Evolutionary conservation across 2,888 invertebrate genomes (phyloP).

Genomic region (Patella ulyssiponensis): DNA sequence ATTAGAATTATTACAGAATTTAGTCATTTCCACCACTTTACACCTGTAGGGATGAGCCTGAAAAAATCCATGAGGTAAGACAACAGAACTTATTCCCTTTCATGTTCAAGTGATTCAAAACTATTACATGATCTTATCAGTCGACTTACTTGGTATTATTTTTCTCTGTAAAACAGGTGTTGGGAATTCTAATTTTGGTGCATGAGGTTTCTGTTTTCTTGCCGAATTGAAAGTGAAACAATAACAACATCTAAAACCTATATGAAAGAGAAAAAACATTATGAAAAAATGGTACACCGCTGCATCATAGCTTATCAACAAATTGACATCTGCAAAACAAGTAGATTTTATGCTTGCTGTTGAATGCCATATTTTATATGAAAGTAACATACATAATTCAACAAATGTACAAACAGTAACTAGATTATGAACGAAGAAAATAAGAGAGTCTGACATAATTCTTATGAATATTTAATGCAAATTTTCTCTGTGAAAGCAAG

Average conservation of each 20-base stretch:
- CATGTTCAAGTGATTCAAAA: neutral
- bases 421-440: too few species aligned
- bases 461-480: too few species aligned
- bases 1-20: neutral
- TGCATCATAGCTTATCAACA: too few species aligned
- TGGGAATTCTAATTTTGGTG: conserved; percentile 75
- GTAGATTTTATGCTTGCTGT: too few species aligned
- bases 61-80: neutral
- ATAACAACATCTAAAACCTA: conserved; percentile 91
- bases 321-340: too few species aligned
- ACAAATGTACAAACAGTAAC: too few species aligned
- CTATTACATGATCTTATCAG: neutral
- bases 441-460: too few species aligned
- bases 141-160: neutral
- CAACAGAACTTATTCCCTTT: too few species aligned
- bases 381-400: too few species aligned
- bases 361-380: too few species aligned
- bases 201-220: conserved; percentile 86
- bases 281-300: too few species aligned
- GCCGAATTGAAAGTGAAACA: conserved; percentile 90
- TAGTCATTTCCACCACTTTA: neutral
- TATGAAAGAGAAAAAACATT: conserved; percentile 25
- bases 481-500: too few species aligned
- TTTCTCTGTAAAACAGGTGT: conserved; percentile 20
- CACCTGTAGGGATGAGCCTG: neutral